phyloP scores from a whole-genome alignment of 2,113 vertebrate genomes.

The Leptodactylus fuscus region DNA sequence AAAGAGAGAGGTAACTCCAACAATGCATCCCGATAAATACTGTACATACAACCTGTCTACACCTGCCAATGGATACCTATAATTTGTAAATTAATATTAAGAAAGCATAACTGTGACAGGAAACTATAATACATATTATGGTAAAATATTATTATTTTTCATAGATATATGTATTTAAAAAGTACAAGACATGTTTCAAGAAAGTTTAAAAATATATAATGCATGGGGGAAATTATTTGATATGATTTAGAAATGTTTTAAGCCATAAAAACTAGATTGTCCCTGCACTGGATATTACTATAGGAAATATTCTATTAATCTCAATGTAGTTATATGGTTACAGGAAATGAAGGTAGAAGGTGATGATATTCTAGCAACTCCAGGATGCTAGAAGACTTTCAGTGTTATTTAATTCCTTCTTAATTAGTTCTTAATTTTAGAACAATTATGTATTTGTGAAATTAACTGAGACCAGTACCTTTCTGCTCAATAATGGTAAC shows the following conservation, averaged over 20 bases:
- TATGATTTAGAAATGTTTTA: background rate
- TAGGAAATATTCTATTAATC: background rate
- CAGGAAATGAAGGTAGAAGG: background rate
- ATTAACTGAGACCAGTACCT: background rate
- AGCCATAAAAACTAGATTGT: background rate
- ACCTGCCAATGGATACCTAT: too few relatives aligned
- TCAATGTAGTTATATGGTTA: background rate
- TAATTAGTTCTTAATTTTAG: background rate
- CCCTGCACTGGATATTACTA: background rate
- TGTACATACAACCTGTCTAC: too few relatives aligned
- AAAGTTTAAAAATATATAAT: too few relatives aligned
- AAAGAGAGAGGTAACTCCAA: too few relatives aligned
- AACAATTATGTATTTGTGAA: background rate
- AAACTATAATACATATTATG: too few relatives aligned
- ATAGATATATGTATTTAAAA: too few relatives aligned
- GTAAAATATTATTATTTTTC: too few relatives aligned
- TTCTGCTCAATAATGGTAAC: background rate
- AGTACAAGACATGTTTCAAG: too few relatives aligned
- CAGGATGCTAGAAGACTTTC: background rate
- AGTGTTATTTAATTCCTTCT: background rate
- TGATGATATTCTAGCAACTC: constrained; percentile 6
- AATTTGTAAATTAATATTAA: too few relatives aligned
- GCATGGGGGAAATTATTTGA: too few relatives aligned
- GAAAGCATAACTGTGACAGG: too few relatives aligned
- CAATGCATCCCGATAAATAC: too few relatives aligned